Conservation (phyloP, 2,113 vertebrate genomes). For the Fukomys damarensis region DNA sequence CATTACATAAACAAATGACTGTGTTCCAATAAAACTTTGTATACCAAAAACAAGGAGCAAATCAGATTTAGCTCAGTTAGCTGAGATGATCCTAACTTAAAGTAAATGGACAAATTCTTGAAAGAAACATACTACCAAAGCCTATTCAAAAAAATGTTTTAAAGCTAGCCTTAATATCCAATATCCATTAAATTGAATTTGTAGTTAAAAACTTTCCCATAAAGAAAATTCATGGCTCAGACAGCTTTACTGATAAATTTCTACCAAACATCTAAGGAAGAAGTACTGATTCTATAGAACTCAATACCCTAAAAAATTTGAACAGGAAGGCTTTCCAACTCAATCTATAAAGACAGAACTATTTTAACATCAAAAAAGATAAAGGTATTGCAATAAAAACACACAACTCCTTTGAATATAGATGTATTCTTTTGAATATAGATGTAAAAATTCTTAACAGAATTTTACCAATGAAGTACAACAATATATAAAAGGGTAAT, state of each 20-base stretch:
- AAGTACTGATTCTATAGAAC: conserved; percentile 7
- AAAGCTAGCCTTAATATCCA: not conserved
- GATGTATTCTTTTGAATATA: not conserved
- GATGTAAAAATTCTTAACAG: not conserved
- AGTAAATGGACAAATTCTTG: not conserved
- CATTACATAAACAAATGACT: not conserved
- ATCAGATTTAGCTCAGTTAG: not conserved
- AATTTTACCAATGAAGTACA: not conserved
- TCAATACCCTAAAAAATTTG: not conserved
- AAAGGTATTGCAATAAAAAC: not conserved
- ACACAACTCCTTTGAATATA: not conserved
- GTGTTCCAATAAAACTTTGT: not conserved
- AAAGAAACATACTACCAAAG: conserved; percentile 1
- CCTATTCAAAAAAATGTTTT: not conserved
- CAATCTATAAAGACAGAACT: not conserved
- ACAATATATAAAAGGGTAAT: not conserved
- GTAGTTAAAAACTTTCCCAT: not conserved
- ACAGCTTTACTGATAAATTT: not conserved
- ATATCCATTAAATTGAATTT: not conserved
- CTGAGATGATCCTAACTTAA: not conserved
- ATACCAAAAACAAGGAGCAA: not conserved
- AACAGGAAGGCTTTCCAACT: not conserved
- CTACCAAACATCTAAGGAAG: not conserved
- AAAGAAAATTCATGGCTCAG: not conserved
- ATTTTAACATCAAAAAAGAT: not conserved